Evolutionary conservation across 2,113 vertebrate genomes (phyloP), one percentile per base, ranked within the genome.

Genomic region (Gymnobelideus leadbeateri): DNA sequence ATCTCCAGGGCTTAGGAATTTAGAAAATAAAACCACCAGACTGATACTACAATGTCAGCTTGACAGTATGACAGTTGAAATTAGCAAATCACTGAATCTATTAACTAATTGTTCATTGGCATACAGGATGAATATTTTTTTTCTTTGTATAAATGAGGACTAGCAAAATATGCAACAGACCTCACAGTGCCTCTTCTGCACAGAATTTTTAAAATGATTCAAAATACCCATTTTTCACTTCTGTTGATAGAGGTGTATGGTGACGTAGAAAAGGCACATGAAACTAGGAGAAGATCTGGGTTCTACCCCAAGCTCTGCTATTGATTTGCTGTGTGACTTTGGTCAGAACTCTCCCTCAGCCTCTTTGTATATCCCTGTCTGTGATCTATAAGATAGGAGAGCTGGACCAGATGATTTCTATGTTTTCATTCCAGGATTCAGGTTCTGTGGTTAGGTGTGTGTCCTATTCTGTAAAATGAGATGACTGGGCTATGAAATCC

Each of bases 131-230:
- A 84, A n/a, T 84, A 43, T 43, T 84, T 37, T 57, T 57, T 37
- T 47, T 0, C 16, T 19, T 50, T 50, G 6, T 21, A 4, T 54
- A n/a, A 93, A 52, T 10, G 0, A 0, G 0, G 6, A 43, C 1
- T 25, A 50, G 46, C 3, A 46, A 51, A 52, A 50, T 49, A 11
- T 47, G 46, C 19, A 7, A 21, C 93, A 10, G 28, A 24, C 24
- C 47, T 51, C 9, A 0, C 0, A 46, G 51, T 3, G 31, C 14
- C n/a, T 68, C 50, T 92, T 50, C 31, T 68, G n/a, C n/a, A 57
- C 2, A 7, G 2, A 3, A 43, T 9, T 55, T 25, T 14, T 12
- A 31, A 91, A 16, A 37, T 52, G 49, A 57, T 43, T 28, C 0
- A 43, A 84, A 84, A 84, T n/a, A 43, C 37, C 19, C 19, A 43